Percentiles rank a stretch among this genome's conserved stretches.
Conservation (phyloP, 1,140 invertebrate genomes). For the Drosophila littoralis region DNA sequence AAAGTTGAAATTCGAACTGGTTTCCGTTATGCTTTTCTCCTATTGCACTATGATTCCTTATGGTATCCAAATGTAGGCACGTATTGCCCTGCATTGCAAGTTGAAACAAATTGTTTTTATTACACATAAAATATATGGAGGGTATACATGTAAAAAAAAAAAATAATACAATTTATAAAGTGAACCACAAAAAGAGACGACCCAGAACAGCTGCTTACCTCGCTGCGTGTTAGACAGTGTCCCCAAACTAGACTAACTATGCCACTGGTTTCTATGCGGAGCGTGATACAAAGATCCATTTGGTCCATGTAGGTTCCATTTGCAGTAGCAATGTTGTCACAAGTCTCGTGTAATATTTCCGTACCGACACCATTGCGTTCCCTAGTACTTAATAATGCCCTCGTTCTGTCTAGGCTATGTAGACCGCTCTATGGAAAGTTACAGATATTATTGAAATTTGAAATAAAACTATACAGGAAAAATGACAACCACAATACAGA, state of each 20-base stretch:
- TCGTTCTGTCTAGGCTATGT: conserved; percentile 90
- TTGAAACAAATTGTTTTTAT: neutral
- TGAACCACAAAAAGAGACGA: neutral
- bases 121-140: conserved; percentile 1
- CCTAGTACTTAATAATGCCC: too few species aligned
- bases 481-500: too few species aligned
- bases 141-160: neutral
- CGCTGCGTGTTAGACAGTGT: conserved; percentile 55
- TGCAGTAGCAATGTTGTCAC: conserved; percentile 42
- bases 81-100: too few species aligned
- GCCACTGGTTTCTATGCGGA: conserved; percentile 64
- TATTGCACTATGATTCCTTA: too few species aligned
- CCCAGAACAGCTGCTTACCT: conserved; percentile 48
- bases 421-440: conserved; percentile 86
- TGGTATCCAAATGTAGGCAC: too few species aligned
- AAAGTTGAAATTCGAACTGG: too few species aligned
- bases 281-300: conserved; percentile 67
- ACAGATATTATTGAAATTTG: too few species aligned
- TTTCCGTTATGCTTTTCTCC: too few species aligned
- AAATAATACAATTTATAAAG: neutral
- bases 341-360: conserved; percentile 71
- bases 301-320: conserved; percentile 75
- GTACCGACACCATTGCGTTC: conserved; percentile 85
- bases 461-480: too few species aligned
- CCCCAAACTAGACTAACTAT: conserved; percentile 2